Conservation (phyloP, 2,113 vertebrate genomes). For the Corvus hawaiiensis region DNA sequence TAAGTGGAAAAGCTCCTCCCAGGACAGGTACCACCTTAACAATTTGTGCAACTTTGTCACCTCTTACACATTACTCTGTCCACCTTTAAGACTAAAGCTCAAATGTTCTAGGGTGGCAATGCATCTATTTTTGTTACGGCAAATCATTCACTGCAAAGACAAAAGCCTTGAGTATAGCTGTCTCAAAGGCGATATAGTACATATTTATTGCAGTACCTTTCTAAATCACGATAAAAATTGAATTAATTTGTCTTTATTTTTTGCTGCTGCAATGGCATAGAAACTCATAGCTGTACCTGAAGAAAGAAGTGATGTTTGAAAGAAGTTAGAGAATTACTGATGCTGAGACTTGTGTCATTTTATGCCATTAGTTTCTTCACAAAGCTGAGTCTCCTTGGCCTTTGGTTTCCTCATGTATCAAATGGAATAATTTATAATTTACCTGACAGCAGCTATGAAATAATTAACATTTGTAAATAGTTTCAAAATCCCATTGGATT, state of each 20-base stretch:
- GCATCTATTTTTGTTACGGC: not conserved
- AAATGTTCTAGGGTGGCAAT: not conserved
- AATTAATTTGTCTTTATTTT: not conserved
- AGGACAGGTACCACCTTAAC: not conserved
- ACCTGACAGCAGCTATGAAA: not conserved
- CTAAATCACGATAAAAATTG: not conserved
- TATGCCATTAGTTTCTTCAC: not conserved
- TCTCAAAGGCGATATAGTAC: not conserved
- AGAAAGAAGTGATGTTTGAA: not conserved
- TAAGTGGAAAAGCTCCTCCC: not conserved
- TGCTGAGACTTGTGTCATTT: not conserved
- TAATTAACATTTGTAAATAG: not conserved
- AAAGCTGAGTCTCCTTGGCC: not conserved
- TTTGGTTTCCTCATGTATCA: not conserved
- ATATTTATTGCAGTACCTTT: not conserved
- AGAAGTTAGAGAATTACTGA: not conserved
- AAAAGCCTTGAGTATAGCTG: not conserved
- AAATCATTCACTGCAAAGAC: not conserved
- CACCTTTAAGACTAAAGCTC: not conserved
- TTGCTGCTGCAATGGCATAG: not conserved
- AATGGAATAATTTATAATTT: not conserved
- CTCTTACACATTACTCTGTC: not conserved
- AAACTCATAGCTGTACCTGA: not conserved
- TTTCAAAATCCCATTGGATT: not conserved
- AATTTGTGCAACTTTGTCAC: not conserved